phyloP scores from a whole-genome alignment of 1,140 invertebrate species.

The Drosophila gunungcola region DNA sequence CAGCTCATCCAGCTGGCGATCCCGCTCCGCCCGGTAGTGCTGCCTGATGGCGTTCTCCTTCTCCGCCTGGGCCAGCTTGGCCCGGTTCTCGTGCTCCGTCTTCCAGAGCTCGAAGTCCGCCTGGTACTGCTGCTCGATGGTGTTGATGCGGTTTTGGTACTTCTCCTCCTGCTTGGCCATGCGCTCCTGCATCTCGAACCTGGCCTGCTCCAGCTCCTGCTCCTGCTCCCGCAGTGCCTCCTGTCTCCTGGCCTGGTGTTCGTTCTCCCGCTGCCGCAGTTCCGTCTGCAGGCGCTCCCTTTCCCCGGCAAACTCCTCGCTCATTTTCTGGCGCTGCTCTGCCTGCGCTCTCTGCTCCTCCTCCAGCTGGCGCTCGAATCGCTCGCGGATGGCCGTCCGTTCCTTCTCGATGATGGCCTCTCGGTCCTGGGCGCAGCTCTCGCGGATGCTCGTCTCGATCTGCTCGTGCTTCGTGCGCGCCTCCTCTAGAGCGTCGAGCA shows the following conservation, averaged over 20 bases:
- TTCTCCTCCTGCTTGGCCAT: slow-evolving; percentile 84
- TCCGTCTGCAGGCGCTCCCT: slow-evolving; percentile 84
- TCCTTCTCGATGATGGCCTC: slow-evolving; percentile 86
- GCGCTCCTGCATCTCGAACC: slow-evolving; percentile 85
- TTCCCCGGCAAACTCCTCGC: slow-evolving; percentile 85
- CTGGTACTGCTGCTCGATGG: slow-evolving; percentile 86
- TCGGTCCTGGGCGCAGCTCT: slow-evolving; percentile 85
- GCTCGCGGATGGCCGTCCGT: slow-evolving; percentile 84
- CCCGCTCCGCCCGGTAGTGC: slow-evolving; percentile 87
- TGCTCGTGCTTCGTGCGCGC: slow-evolving; percentile 85
- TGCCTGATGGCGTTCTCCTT: slow-evolving; percentile 87
- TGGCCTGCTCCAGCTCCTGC: slow-evolving; percentile 82
- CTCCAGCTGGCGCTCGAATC: slow-evolving; percentile 86
- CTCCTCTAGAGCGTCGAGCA: slow-evolving; percentile 83
- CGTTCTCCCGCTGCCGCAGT: slow-evolving; percentile 82
- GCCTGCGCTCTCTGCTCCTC: slow-evolving; percentile 86
- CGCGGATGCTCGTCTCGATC: slow-evolving; percentile 85
- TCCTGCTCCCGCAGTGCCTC: slow-evolving; percentile 75
- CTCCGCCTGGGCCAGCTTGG: slow-evolving; percentile 86
- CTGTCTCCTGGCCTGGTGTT: slow-evolving; percentile 61
- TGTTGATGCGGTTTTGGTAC: slow-evolving; percentile 85
- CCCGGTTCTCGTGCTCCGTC: slow-evolving; percentile 87
- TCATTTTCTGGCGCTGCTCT: slow-evolving; percentile 85
- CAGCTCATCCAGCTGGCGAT: slow-evolving; percentile 88
- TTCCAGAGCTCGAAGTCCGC: slow-evolving; percentile 86